These are phyloP conservation scores for Macaria liturata DNA, from an alignment of 2,888 invertebrate genomes.

Conservation along the genomic window DNA sequence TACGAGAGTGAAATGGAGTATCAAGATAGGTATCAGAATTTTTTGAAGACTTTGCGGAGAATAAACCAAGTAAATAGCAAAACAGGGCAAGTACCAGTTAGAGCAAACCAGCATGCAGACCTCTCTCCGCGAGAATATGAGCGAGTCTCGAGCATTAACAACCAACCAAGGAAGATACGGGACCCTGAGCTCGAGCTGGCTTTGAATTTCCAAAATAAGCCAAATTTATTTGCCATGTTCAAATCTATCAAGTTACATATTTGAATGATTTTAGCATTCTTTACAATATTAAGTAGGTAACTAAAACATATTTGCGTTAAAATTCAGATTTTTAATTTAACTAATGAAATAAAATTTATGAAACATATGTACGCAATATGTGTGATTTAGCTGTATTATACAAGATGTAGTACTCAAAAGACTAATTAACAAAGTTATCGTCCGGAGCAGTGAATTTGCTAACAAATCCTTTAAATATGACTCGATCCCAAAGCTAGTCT, in stretches of 20 bases:
- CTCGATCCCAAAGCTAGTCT: slow-evolving; percentile 25
- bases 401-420: too few species aligned
- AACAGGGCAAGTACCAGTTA: slow-evolving; percentile 43
- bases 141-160: slow-evolving; percentile 6
- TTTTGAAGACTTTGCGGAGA: slow-evolving; percentile 50
- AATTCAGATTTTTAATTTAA: too few species aligned
- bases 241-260: slow-evolving; percentile 15
- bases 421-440: neutral
- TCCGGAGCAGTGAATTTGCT: slow-evolving; percentile 4
- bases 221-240: slow-evolving; percentile 31
- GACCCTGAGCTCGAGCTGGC: slow-evolving; percentile 45
- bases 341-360: too few species aligned
- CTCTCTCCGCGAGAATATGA: slow-evolving; percentile 42
- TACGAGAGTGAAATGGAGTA: slow-evolving; percentile 48
- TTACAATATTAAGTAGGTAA: neutral
- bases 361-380: too few species aligned
- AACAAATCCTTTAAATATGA: slow-evolving; percentile 19
- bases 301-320: too few species aligned
- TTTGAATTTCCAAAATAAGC: slow-evolving; percentile 15
- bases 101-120: slow-evolving; percentile 56
- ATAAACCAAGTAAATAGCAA: slow-evolving; percentile 54
- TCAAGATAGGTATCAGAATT: slow-evolving; percentile 47
- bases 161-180: slow-evolving; percentile 27
- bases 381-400: too few species aligned
- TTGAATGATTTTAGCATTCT: neutral